Base-by-base conservation (phyloP, 2,888 invertebrate genomes). In the Stegana nigrithorax region DNA sequence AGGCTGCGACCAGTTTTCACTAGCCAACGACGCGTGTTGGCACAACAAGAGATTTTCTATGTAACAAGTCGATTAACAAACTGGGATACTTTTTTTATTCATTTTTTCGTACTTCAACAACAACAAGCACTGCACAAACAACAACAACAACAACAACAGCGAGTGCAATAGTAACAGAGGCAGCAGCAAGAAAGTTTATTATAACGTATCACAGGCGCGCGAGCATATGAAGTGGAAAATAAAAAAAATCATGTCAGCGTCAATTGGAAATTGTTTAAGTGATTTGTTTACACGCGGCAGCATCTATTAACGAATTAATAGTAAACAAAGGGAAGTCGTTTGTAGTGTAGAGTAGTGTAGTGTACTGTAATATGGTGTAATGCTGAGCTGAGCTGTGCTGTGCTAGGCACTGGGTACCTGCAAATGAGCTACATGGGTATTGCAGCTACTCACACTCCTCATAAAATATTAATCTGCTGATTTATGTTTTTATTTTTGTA, bases 221-320 rank as follows among this genome's bases (percentile, higher is more conserved):
- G n/a, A 29, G 60, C 44, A 44, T 62, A 60, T 36, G 21, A 29
- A 12, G 26, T 26, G 26, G 2, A 47, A 19, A 27, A 14, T 2
- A 27, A 12, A 71, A 73, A 73, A 78, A 77, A 78, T 77, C 80
- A 76, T 78, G 75, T 78, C 81, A 78, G 78, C 71, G 72, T 81
- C 73, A 75, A 78, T 77, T 74, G 69, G 74, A 75, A 81, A 81
- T 78, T 82, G 78, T 76, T 81, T 72, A 81, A 82, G 80, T 82
- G 83, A 81, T 81, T 82, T 81, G 83, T 81, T 82, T 81, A 81
- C 80, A 81, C 73, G 73, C 73, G 77, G 73, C 78, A 80, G 73
- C 80, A 73, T 74, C 78, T 78, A 78, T 78, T 78, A 81, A 80
- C 73, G 80, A 78, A 78, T 78, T 78, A 80, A 78, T 78, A 70